Percentiles rank a stretch among this genome's conserved stretches.
phyloP scores from a whole-genome alignment of 2,113 vertebrate genomes.

The Syrmaticus mikado region DNA sequence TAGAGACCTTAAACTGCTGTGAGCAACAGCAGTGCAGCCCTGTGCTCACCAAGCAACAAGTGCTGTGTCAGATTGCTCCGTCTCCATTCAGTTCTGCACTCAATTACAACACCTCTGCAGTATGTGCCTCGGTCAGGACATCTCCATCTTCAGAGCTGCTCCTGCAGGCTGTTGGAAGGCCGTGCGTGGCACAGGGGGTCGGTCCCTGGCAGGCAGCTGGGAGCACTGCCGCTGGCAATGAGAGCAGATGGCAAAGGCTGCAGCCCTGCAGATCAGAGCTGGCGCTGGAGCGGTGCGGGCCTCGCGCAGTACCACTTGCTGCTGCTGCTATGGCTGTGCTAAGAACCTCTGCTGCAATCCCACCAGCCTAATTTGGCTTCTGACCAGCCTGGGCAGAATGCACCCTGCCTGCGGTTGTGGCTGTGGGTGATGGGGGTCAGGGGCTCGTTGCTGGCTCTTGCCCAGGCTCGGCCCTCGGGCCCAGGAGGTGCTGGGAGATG shows the following conservation, averaged over 20 bases:
- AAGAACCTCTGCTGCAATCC: neutral
- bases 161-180: neutral
- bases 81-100: neutral
- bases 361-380: neutral
- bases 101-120: neutral
- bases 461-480: neutral
- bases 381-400: neutral
- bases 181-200: rapidly evolving
- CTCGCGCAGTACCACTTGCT: too few relatives aligned
- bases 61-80: neutral
- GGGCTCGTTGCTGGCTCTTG: neutral
- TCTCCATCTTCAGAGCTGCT: neutral
- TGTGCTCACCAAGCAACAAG: neutral
- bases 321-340: neutral
- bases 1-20: neutral
- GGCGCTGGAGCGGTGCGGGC: neutral
- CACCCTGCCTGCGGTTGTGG: rapidly evolving
- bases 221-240: neutral
- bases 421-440: neutral
- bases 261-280: neutral
- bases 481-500: neutral
- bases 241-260: neutral
- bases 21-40: neutral
- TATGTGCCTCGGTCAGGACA: neutral
- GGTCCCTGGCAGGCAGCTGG: neutral